A percentile compares a stretch with the other conserved stretches of the same genome.
These are phyloP conservation scores for Syngnathus acus DNA, from an alignment of 2,797 vertebrate genomes.

Conservation along the genomic window DNA sequence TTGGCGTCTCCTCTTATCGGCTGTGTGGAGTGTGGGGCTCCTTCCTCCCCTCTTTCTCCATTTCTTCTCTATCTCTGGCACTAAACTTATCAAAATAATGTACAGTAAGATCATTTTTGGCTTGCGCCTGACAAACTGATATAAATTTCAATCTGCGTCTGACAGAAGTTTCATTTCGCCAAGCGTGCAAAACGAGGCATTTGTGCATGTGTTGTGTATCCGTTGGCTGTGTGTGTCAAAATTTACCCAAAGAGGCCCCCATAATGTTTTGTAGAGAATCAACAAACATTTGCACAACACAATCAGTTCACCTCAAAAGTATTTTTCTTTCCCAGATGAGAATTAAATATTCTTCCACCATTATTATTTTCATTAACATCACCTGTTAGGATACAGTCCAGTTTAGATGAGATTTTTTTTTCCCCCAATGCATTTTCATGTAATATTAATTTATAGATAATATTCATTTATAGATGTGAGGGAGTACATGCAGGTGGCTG, in stretches of 20 bases:
- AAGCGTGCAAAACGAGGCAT: constrained; percentile 67
- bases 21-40: constrained; percentile 61
- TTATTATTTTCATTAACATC: constrained; percentile 24
- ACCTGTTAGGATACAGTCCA: constrained; percentile 35
- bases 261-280: constrained; percentile 23
- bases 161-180: constrained; percentile 76
- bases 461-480: too few relatives aligned
- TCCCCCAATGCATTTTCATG: neutral
- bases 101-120: constrained; percentile 75
- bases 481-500: too few relatives aligned
- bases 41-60: constrained; percentile 67
- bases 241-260: constrained; percentile 22
- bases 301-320: constrained; percentile 22
- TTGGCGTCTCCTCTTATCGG: constrained; percentile 72
- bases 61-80: constrained; percentile 75
- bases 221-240: constrained; percentile 31
- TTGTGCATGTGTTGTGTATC: constrained; percentile 12
- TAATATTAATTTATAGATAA: neutral
- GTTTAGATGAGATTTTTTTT: constrained; percentile 12
- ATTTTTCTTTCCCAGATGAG: constrained; percentile 22
- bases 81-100: constrained; percentile 78
- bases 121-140: constrained; percentile 71
- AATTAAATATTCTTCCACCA: constrained; percentile 34
- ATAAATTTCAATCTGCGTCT: constrained; percentile 76
- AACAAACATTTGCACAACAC: constrained; percentile 33